Conservation (phyloP, 2,113 vertebrate genomes). For the Festucalex cinctus region DNA sequence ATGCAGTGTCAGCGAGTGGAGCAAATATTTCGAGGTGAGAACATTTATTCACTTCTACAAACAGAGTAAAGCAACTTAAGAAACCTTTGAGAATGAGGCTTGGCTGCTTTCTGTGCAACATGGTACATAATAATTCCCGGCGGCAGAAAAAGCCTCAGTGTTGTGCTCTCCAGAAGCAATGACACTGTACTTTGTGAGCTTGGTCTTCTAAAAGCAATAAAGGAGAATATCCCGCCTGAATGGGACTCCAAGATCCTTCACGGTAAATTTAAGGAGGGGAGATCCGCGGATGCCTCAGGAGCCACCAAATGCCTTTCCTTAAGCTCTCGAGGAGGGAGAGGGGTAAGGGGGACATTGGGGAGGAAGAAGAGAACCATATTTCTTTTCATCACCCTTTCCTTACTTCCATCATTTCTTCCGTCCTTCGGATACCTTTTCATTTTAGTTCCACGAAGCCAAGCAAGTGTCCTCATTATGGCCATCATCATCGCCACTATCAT, state of each 20-base stretch:
- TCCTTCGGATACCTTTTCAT: slow-evolving; percentile 37
- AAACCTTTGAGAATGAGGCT: slow-evolving; percentile 2
- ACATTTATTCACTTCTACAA: slow-evolving; percentile 2
- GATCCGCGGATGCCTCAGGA: slow-evolving; percentile 86
- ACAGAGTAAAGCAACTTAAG: slow-evolving; percentile 35
- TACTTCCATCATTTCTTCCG: slow-evolving; percentile 12
- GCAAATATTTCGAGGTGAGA: neutral
- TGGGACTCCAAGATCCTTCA: slow-evolving; percentile 86
- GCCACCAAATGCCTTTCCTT: slow-evolving; percentile 91
- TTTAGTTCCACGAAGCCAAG: slow-evolving; percentile 47
- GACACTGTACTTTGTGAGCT: slow-evolving; percentile 59
- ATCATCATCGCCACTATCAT: slow-evolving; percentile 74
- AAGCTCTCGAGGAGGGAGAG: slow-evolving; percentile 76
- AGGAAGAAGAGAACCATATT: slow-evolving; percentile 71
- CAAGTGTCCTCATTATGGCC: slow-evolving; percentile 74
- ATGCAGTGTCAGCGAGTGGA: neutral
- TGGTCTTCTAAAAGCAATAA: slow-evolving; percentile 75
- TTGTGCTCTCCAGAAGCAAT: slow-evolving; percentile 52
- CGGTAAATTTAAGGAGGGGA: slow-evolving; percentile 75
- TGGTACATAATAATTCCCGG: slow-evolving; percentile 27
- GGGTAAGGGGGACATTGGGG: slow-evolving; percentile 64
- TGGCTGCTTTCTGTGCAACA: slow-evolving; percentile 27
- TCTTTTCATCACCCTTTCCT: slow-evolving; percentile 38
- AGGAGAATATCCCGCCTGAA: slow-evolving; percentile 88
- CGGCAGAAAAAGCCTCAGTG: neutral